Percentiles rank a stretch among this genome's conserved stretches.
phyloP scores from a whole-genome alignment of 2,113 vertebrate genomes.

The Pterocles burchelli region DNA sequence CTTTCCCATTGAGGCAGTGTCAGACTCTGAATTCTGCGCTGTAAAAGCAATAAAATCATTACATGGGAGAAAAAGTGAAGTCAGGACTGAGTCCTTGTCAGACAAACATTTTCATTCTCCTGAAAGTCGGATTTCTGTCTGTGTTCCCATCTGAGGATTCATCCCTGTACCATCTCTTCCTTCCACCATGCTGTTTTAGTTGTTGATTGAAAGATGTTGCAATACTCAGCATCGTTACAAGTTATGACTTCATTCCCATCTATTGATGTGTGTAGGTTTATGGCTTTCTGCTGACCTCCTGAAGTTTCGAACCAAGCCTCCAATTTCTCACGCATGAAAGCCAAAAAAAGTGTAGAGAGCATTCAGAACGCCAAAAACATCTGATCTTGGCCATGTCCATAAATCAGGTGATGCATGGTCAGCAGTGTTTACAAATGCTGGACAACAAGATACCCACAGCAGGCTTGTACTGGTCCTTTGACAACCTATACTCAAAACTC shows the following conservation, averaged over 20 bases:
- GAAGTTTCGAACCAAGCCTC: background rate
- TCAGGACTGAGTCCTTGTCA: background rate
- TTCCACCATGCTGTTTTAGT: background rate
- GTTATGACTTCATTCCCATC: conserved; percentile 19
- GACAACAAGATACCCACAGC: background rate
- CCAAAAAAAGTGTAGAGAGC: background rate
- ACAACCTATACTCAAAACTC: background rate
- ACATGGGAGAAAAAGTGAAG: background rate
- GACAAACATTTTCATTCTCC: background rate
- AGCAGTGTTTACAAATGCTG: background rate
- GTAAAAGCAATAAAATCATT: background rate
- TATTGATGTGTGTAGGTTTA: conserved; percentile 2
- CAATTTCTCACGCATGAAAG: background rate
- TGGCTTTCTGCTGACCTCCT: conserved; percentile 6
- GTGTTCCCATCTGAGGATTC: background rate
- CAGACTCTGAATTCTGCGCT: background rate
- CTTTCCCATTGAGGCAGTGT: background rate
- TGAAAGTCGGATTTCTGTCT: background rate
- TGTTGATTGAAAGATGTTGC: background rate
- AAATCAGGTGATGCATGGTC: background rate
- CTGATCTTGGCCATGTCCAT: background rate
- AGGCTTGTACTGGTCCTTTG: rapidly evolving
- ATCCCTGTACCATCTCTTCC: background rate
- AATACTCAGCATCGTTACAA: background rate
- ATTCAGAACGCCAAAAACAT: background rate